A percentile compares a stretch with the other conserved stretches of the same genome.
These are phyloP conservation scores for Melieria omissa DNA, from an alignment of 2,888 invertebrate genomes.

Conservation along the genomic window DNA sequence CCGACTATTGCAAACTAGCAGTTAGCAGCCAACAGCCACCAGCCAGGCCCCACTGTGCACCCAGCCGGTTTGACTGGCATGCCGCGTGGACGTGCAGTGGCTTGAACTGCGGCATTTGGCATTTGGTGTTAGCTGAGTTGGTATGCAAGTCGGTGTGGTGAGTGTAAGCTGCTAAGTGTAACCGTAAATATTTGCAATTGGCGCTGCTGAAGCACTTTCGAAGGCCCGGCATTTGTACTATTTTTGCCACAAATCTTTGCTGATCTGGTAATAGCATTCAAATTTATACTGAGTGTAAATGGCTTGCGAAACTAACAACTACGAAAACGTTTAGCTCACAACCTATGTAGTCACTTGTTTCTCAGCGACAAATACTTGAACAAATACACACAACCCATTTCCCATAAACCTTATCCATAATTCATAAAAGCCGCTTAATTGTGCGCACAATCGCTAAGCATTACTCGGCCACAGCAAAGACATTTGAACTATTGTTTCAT, in stretches of 20 bases:
- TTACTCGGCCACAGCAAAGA: too few relatives aligned
- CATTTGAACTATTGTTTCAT: too few relatives aligned
- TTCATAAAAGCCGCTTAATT: too few relatives aligned
- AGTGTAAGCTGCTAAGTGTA: not conserved
- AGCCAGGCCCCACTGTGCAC: not conserved
- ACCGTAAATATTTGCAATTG: not conserved
- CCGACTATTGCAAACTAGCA: not conserved
- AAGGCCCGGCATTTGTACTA: not conserved
- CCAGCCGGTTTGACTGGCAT: constrained; percentile 12
- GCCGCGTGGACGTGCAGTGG: not conserved
- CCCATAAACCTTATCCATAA: too few relatives aligned
- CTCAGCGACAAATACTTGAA: too few relatives aligned
- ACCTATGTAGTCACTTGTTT: too few relatives aligned
- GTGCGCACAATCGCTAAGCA: too few relatives aligned
- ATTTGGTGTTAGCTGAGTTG: constrained; percentile 25
- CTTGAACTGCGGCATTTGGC: constrained; percentile 39
- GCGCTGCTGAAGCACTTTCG: not conserved
- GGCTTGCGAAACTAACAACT: too few relatives aligned
- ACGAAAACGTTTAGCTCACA: too few relatives aligned
- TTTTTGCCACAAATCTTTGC: not conserved
- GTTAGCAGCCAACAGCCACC: not conserved
- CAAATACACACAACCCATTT: too few relatives aligned
- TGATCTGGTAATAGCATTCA: too few relatives aligned
- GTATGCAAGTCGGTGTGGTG: not conserved
- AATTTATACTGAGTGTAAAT: too few relatives aligned